Base-by-base conservation (phyloP, 30 jellyfish, hydroid and myxozoan genomes). In the Aurelia sp. region DNA sequence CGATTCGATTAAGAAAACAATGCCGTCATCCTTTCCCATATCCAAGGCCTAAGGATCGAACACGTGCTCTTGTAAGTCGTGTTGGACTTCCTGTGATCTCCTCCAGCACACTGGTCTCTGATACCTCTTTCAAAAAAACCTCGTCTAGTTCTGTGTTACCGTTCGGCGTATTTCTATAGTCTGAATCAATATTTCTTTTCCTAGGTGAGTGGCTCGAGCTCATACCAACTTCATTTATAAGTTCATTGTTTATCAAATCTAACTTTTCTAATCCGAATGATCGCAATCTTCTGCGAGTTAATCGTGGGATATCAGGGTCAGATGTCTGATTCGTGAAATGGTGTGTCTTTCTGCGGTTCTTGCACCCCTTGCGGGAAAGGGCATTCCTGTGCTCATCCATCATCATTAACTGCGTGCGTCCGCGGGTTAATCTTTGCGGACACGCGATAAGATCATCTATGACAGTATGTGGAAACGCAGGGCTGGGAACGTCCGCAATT, bases 391-490 rank as follows among this genome's bases (percentile, higher is more conserved):
- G 31, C 55, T 61, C 88, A 3, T 78, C 83, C 64, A 57, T 57
- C 82, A 84, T 73, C 93, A 83, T 83, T 13, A 50, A 67, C 53
- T 84, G 87, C 48, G 93, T 73, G 63, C 86, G 92, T 17, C 93
- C 81, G 10, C 93, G 82, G 53, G 93, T 84, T 18, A 84, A 55
- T 78, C 93, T 66, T 74, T 73, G 93, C 53, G 93, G 93, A 55
- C 93, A 84, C 70, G 93, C 93, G 48, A 63, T 50, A 50, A 84
- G 74, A 11, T 84, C 88, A 53, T 84, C 93, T 18, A 83, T 83
- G 18, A 83, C 92, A n/a, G 86, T 44, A 15, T 22, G 83, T 5
- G 92, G 86, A 27, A 52, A 83, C 17, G 86, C 86, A 19, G 86
- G 80, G 63, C 67, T 57, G 2, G 72, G 80, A 17, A 60, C 69